A percentile compares a stretch with the other conserved stretches of the same genome.
Evolutionary conservation across 2,888 invertebrate genomes (phyloP).

Genomic region (Bhutanitis thaidina): DNA sequence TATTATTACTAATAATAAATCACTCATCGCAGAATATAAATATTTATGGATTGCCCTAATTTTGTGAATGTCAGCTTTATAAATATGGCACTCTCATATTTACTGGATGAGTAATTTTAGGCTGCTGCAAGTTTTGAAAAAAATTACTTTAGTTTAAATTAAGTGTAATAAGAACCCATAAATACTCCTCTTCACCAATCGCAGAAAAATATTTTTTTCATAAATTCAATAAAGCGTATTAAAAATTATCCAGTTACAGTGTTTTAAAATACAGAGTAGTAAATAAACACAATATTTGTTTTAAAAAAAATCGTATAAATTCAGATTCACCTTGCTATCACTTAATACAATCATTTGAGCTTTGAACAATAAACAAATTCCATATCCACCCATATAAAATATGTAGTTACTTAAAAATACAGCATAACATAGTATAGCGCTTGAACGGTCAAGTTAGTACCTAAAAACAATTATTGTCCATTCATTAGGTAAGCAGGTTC

Average conservation of each 20-base stretch:
- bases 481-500: conserved; percentile 35
- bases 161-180: conserved; percentile 1
- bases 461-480: conserved; percentile 30
- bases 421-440: conserved; percentile 34
- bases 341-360: conserved; percentile 61
- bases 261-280: conserved; percentile 48
- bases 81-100: conserved; percentile 29
- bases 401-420: conserved; percentile 47
- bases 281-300: conserved; percentile 54
- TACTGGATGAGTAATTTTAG: conserved; percentile 14
- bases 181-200: conserved; percentile 1
- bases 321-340: conserved; percentile 62
- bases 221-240: conserved; percentile 18
- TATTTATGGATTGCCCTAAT: neutral
- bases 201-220: neutral
- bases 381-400: conserved; percentile 61
- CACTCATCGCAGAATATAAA: conserved; percentile 3
- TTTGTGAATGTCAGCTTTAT: conserved; percentile 8
- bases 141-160: conserved; percentile 9
- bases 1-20: conserved; percentile 11
- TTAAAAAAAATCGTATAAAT: conserved; percentile 56
- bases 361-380: conserved; percentile 53
- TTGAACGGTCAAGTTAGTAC: conserved; percentile 25
- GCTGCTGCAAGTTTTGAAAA: neutral
- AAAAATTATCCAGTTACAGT: conserved; percentile 49